phyloP scores from a whole-genome alignment of 2,797 vertebrate genomes.

The Pristis pectinata region DNA sequence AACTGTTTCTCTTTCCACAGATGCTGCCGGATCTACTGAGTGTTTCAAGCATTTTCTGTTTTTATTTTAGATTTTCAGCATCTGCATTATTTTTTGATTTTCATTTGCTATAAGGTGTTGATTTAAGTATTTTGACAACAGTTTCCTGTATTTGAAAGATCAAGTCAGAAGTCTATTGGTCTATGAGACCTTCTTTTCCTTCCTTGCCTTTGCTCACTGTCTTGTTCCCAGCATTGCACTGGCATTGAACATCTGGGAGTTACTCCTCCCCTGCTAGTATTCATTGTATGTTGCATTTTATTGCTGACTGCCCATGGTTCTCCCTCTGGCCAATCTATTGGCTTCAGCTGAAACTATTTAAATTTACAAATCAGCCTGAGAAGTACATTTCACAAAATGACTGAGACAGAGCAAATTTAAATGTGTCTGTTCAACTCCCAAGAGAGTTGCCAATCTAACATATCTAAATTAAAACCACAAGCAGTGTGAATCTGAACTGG shows the following conservation, averaged over 20 bases:
- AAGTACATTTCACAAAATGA: neutral
- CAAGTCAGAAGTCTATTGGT: neutral
- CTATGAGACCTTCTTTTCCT: neutral
- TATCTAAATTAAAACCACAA: slow-evolving; percentile 17
- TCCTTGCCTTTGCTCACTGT: neutral
- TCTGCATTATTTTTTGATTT: no score
- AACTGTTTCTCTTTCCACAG: no score
- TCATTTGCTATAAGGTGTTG: neutral
- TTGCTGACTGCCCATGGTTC: neutral
- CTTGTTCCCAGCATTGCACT: neutral
- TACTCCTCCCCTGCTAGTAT: neutral
- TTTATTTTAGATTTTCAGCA: no score
- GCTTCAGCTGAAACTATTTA: neutral
- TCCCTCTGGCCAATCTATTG: neutral
- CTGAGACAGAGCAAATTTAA: neutral
- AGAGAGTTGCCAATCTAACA: neutral
- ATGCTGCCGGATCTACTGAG: no score
- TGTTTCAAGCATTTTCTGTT: no score
- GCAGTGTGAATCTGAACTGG: neutral
- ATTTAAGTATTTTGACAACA: neutral
- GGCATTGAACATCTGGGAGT: neutral
- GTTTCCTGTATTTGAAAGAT: neutral
- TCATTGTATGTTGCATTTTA: neutral
- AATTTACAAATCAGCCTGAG: neutral
- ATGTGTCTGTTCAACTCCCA: neutral